Evolutionary conservation across 2,113 vertebrate species (phyloP).

Genomic region (Sterrhoptilus dennistouni): DNA sequence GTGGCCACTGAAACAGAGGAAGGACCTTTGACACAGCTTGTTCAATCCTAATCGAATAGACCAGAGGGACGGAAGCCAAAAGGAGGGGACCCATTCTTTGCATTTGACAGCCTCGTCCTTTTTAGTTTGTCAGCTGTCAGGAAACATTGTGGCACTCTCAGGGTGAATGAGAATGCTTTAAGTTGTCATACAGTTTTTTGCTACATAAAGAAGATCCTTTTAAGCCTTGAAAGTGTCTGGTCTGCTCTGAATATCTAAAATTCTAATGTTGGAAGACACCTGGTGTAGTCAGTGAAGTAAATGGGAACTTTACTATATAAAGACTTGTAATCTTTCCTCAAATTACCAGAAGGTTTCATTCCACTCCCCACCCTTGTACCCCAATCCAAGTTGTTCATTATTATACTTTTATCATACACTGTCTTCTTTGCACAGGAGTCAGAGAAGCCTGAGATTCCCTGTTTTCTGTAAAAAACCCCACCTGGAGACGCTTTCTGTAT

Average conservation of each 20-base stretch:
- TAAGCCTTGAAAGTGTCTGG: background rate
- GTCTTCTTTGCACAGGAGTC: background rate
- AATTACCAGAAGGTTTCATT: background rate
- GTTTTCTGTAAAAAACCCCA: background rate
- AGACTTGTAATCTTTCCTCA: background rate
- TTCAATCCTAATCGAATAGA: conserved; percentile 78
- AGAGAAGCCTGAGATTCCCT: background rate
- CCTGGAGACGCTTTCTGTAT: background rate
- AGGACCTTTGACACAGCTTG: conserved; percentile 73
- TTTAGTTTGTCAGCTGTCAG: conserved; percentile 72
- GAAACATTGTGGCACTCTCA: conserved; percentile 33
- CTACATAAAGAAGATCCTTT: background rate
- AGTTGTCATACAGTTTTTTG: background rate
- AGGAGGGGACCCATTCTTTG: conserved; percentile 60
- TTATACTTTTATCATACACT: background rate
- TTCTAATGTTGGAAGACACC: fast-evolving
- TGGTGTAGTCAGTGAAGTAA: background rate
- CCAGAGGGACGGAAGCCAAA: conserved; percentile 71
- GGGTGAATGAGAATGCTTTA: background rate
- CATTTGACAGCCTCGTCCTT: conserved; percentile 67
- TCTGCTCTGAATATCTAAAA: background rate
- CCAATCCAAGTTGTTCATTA: background rate
- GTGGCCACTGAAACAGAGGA: conserved; percentile 64
- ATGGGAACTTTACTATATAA: background rate
- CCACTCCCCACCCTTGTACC: background rate